These are phyloP conservation scores for Poecile montanus DNA, from an alignment of 2,797 vertebrate genomes.

Conservation along the genomic window DNA sequence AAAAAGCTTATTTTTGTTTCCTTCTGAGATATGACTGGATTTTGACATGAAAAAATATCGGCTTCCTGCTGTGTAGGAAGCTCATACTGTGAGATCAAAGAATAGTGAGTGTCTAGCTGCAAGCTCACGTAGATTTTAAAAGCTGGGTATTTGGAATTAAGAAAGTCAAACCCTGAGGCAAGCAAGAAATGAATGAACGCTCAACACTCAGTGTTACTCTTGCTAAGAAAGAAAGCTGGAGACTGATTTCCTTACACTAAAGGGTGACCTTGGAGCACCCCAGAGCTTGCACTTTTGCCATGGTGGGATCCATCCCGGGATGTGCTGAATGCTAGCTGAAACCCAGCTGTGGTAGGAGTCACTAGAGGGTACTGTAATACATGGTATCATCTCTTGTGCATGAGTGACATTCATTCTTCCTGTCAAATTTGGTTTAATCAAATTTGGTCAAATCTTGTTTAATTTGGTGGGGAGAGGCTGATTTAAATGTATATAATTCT, in stretches of 20 bases:
- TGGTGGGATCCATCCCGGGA: background rate
- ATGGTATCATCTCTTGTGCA: background rate
- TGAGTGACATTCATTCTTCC: background rate
- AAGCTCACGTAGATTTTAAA: constrained; percentile 3
- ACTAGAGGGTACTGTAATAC: constrained; percentile 67
- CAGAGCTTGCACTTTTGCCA: background rate
- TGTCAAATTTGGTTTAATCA: background rate
- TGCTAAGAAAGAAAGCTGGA: background rate
- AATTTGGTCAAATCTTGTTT: background rate
- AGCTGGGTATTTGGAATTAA: constrained; percentile 21
- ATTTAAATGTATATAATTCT: background rate
- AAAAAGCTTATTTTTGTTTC: constrained; percentile 69
- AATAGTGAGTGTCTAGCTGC: constrained; percentile 18
- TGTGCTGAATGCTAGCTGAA: background rate
- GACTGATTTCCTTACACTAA: background rate
- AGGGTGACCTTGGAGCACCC: background rate
- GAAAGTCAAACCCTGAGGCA: background rate
- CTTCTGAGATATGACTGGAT: constrained; percentile 43
- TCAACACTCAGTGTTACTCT: background rate
- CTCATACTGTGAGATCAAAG: constrained; percentile 38
- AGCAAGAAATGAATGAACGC: background rate
- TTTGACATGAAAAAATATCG: constrained; percentile 52
- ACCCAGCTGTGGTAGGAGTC: constrained; percentile 28
- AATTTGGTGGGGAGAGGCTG: background rate
- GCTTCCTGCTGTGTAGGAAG: constrained; percentile 54